A percentile compares a stretch with the other conserved stretches of the same genome.
These are phyloP conservation scores for Parazoanthus atlanticus DNA, from an alignment of 92 coral and sea anemone species.

Conservation along the genomic window DNA sequence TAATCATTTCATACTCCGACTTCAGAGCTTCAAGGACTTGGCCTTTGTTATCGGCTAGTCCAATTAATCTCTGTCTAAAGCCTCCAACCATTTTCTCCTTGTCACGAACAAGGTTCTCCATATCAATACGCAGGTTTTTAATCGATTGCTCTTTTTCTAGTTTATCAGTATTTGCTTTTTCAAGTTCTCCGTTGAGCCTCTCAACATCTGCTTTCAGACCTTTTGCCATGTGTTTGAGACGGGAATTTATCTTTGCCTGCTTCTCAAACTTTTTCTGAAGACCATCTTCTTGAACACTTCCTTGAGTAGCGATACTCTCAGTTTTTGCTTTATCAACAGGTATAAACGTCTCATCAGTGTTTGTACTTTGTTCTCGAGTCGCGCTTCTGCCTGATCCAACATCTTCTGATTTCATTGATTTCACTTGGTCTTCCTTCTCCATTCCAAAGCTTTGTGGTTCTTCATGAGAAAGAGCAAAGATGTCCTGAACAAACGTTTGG, in stretches of 20 bases:
- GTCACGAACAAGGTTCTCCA: conserved; percentile 67
- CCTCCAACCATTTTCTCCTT: conserved; percentile 70
- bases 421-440: conserved; percentile 36
- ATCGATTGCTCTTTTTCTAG: conserved; percentile 64
- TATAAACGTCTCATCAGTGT: conserved; percentile 6
- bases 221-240: conserved; percentile 64
- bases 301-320: conserved; percentile 36
- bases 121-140: conserved; percentile 68
- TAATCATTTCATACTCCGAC: conserved; percentile 39
- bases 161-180: conserved; percentile 48
- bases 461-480: conserved; percentile 61
- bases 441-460: conserved; percentile 59
- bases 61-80: conserved; percentile 54
- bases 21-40: conserved; percentile 38
- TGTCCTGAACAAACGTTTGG: conserved; percentile 48
- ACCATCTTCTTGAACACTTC: conserved; percentile 27
- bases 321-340: conserved; percentile 27
- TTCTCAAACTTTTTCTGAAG: conserved; percentile 54
- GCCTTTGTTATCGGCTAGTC: conserved; percentile 56
- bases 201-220: conserved; percentile 55
- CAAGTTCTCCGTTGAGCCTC: conserved; percentile 47
- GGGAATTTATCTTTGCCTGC: conserved; percentile 62
- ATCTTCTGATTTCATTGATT: conserved; percentile 40
- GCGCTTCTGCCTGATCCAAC: conserved; percentile 31
- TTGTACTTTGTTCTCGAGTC: conserved; percentile 33